Evolutionary conservation across 2,888 invertebrate genomes (phyloP).

Genomic region (Mythimna pallens): DNA sequence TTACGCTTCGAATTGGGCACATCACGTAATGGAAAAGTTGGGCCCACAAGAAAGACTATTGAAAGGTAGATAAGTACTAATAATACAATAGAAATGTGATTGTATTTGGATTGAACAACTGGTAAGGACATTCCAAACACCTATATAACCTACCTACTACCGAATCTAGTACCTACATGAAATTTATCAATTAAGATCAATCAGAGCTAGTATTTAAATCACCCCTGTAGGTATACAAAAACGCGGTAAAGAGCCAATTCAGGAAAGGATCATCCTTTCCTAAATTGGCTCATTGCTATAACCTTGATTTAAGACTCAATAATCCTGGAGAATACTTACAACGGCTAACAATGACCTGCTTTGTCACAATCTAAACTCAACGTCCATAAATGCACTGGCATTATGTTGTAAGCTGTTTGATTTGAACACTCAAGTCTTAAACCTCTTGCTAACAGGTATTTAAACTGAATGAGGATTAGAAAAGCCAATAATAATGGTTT

Average conservation of each 20-base stretch:
- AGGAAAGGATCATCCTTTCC: background rate
- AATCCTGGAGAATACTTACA: slow-evolving; percentile 8
- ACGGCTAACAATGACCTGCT: slow-evolving; percentile 11
- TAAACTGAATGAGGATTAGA: slow-evolving; percentile 67
- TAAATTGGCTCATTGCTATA: slow-evolving; percentile 10
- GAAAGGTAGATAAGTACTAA: slow-evolving; percentile 1
- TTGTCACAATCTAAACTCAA: slow-evolving; percentile 15
- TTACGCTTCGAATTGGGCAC: slow-evolving; percentile 11
- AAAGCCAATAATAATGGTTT: slow-evolving; percentile 68
- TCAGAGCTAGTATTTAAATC: background rate
- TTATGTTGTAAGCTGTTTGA: slow-evolving; percentile 38
- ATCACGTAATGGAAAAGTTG: slow-evolving; percentile 36
- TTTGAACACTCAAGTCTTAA: slow-evolving; percentile 42
- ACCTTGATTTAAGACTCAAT: slow-evolving; percentile 14
- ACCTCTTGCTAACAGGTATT: slow-evolving; percentile 42
- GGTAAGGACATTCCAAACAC: slow-evolving; percentile 1
- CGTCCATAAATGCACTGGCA: slow-evolving; percentile 18
- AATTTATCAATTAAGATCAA: background rate
- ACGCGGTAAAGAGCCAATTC: background rate
- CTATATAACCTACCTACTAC: background rate
- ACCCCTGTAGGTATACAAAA: background rate
- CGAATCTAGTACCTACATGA: background rate
- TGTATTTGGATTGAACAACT: slow-evolving; percentile 1
- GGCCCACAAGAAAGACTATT: background rate
- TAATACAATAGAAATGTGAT: background rate